Conservation (phyloP, 92 coral and sea anemone genomes). For the Isaurus tuberculatus region DNA sequence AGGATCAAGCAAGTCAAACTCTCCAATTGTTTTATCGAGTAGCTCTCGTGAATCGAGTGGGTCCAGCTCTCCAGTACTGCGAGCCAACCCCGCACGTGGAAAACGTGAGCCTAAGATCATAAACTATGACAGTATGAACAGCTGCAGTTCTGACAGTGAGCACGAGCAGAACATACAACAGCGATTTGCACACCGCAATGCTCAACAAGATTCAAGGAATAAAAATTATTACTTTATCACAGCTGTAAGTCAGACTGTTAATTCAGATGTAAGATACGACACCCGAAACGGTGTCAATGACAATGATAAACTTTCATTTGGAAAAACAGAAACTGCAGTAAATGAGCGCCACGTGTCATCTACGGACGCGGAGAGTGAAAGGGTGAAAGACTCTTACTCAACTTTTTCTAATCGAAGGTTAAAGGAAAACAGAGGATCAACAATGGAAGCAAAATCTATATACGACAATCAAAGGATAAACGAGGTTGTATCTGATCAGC, state of each 20-base stretch:
- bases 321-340: neutral
- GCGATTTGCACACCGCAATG: neutral
- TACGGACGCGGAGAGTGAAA: neutral
- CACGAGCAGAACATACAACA: neutral
- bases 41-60: slow-evolving; percentile 36
- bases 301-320: neutral
- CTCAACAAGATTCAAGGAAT: neutral
- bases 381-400: neutral
- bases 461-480: neutral
- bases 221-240: neutral
- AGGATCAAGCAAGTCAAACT: slow-evolving; percentile 27
- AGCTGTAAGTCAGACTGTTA: neutral
- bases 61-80: slow-evolving; percentile 29
- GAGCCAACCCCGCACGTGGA: neutral
- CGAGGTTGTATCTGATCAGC: neutral
- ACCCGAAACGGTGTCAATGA: neutral
- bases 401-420: neutral
- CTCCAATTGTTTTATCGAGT: slow-evolving; percentile 16
- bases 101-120: neutral
- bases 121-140: slow-evolving; percentile 9
- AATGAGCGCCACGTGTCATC: neutral
- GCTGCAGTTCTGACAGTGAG: slow-evolving; percentile 38
- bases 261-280: neutral
- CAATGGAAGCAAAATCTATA: neutral
- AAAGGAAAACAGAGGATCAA: neutral